Conservation (phyloP, 2,888 invertebrate genomes). For the Pristionchus mayeri region DNA sequence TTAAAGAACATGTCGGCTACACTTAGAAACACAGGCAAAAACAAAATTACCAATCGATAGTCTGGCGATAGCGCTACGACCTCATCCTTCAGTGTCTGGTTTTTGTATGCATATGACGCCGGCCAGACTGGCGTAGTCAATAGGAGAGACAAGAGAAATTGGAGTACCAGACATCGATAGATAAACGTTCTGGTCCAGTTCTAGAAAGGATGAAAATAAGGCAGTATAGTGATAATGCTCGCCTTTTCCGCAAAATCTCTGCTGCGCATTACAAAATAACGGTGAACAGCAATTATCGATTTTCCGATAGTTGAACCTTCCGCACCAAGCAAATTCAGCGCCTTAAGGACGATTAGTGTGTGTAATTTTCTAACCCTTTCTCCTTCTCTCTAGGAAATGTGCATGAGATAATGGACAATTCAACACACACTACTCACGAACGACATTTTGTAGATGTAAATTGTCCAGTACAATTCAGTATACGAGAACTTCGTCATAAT, state of each 20-base stretch:
- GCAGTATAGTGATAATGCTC: background rate
- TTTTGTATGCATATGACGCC: background rate
- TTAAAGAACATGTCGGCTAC: background rate
- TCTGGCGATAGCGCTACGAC: background rate
- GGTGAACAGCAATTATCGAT: background rate
- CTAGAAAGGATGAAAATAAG: background rate
- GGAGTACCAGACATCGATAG: background rate
- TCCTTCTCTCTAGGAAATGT: no score
- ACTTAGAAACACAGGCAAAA: background rate
- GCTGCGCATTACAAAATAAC: background rate
- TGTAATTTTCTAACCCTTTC: no score
- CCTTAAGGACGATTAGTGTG: background rate
- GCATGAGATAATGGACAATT: background rate
- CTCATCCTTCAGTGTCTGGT: background rate
- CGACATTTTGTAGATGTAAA: background rate
- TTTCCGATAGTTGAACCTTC: background rate
- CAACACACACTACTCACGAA: background rate
- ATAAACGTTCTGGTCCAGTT: background rate
- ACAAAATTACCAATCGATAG: background rate
- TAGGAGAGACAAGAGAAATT: background rate
- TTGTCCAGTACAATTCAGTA: background rate
- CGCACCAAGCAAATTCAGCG: background rate
- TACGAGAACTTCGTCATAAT: background rate
- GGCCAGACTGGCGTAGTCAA: background rate
- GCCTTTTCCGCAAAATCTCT: background rate